Conservation (phyloP, 2,888 invertebrate species). For the Salticus scenicus region DNA sequence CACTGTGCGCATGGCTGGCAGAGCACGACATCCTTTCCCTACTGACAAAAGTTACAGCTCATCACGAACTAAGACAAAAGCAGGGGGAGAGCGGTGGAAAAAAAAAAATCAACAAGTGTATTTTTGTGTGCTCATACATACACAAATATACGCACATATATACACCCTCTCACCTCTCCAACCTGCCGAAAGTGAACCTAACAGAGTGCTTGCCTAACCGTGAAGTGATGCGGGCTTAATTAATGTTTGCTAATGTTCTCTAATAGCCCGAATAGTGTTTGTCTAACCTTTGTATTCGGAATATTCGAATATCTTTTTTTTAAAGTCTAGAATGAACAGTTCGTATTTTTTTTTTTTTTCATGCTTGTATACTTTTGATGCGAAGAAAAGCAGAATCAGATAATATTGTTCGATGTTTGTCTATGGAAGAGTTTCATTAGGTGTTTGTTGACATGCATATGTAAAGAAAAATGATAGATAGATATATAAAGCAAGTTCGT, state of each 20-base stretch:
- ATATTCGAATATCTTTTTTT: neutral
- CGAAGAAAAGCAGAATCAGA: too few relatives aligned
- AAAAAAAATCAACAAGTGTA: neutral
- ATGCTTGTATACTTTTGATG: too few relatives aligned
- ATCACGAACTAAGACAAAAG: neutral
- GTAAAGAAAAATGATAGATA: too few relatives aligned
- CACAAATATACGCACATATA: too few relatives aligned
- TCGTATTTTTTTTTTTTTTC: neutral
- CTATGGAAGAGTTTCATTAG: neutral
- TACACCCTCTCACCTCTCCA: neutral
- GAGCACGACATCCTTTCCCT: neutral
- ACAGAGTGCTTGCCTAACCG: neutral
- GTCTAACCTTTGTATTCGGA: neutral
- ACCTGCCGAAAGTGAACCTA: neutral
- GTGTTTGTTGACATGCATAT: too few relatives aligned
- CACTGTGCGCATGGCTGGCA: neutral
- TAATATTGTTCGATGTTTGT: neutral
- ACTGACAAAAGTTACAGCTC: neutral
- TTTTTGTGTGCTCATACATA: neutral
- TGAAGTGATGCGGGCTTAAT: conserved; percentile 24
- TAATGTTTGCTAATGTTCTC: conserved; percentile 42
- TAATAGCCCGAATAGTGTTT: conserved; percentile 1
- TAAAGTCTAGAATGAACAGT: neutral
- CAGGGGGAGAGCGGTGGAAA: neutral
- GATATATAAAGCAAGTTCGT: too few relatives aligned